Evolutionary conservation across 2,113 vertebrate species (phyloP), one percentile per base, ranked within the genome.

Genomic region (Arenaria interpres): DNA sequence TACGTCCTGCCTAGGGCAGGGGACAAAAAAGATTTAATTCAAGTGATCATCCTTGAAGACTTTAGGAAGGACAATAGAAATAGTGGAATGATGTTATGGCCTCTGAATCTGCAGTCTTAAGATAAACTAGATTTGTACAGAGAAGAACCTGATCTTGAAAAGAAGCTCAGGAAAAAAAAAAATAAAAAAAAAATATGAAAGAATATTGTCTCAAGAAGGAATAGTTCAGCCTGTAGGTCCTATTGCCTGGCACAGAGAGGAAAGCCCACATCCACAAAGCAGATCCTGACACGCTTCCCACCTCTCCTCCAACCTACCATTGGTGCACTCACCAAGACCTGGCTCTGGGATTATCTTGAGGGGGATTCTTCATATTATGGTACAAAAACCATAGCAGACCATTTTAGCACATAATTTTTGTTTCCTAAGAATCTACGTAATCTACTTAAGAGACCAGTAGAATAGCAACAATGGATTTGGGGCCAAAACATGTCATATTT

Each of bases 241-340:
- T 76, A 21, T 10, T 78, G 45, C 48, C 53, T 56, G 86, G 15
- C 22, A 46, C 17, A 21, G 71, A 66, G 60, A 57, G 48, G 24
- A 73, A 78, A 68, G 43, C 21, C 17, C 51, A 57, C 0, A 0
- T 30, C 8, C 35, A 35, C 72, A 69, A 6, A 66, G 33, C 39
- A 90, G 33, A 66, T 76, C 50, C 35, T 50, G 37, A 20, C 41
- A 33, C 0, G 6, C 22, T 46, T 43, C 33, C 37, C 67, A 80
- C 30, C 12, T 56, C 59, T 56, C 22, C 10, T 35, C 10, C 43
- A 51, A 17, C 37, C 56, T 67, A 5, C 32, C 9, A 22, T 4
- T 4, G 2, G 3, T 54, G 60, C 24, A 8, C 35, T 51, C 28
- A 56, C 10, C 0, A 0, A 9, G 35, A 13, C 18, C 18, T 43